Conservation (phyloP, 1,140 invertebrate genomes). For the Chelonus insularis region DNA sequence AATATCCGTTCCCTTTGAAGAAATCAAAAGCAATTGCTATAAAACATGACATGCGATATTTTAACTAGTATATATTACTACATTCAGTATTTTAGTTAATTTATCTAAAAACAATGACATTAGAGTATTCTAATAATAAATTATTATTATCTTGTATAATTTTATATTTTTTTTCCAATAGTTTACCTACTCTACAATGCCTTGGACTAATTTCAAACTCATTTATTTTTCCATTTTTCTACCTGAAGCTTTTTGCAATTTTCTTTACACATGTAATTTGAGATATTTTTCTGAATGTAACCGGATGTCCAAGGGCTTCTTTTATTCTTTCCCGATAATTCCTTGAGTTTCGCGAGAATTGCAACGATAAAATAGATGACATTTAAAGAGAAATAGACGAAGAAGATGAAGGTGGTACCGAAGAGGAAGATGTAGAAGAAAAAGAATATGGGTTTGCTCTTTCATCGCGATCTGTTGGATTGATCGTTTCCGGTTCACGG, state of each 20-base stretch:
- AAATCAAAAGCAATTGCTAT: constrained; percentile 54
- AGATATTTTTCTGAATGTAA: too few species aligned
- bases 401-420: not conserved
- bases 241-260: too few species aligned
- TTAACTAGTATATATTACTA: not conserved
- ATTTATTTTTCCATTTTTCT: too few species aligned
- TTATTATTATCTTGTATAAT: too few species aligned
- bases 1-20: constrained; percentile 56
- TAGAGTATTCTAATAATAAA: too few species aligned
- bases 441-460: constrained; percentile 10
- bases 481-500: constrained; percentile 31
- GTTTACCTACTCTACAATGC: too few species aligned
- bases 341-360: not conserved
- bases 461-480: constrained; percentile 31
- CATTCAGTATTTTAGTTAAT: not conserved
- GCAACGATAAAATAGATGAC: not conserved
- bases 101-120: not conserved
- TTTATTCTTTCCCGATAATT: not conserved
- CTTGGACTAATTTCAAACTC: too few species aligned
- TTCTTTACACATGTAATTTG: too few species aligned
- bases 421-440: not conserved
- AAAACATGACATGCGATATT: constrained; percentile 30
- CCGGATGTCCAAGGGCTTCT: not conserved
- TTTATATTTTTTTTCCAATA: too few species aligned
- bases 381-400: not conserved